Base-by-base conservation (phyloP, 2,113 vertebrate genomes). In the Ptilonorhynchus violaceus region DNA sequence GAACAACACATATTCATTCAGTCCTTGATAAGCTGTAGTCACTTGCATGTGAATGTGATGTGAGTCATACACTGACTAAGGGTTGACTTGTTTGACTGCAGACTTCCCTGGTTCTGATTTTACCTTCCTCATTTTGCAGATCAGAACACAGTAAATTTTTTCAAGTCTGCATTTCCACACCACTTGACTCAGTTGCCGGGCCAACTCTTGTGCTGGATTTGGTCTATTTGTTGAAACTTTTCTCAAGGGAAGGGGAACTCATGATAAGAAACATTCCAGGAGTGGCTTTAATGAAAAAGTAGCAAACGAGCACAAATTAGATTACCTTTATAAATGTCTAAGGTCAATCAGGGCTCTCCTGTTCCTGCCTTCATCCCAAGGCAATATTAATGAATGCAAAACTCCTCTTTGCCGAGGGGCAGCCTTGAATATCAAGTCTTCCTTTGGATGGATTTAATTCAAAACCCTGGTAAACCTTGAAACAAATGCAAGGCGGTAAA, bases 381-480 rank as follows among this genome's bases (percentile, higher is more conserved):
- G 88, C 96, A 94, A 82, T 94, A 93, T 96, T 93, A 96, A 97
- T 96, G 93, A 96, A 96, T 97, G 92, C 92, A 97, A 92, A 96
- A 94, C 42, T 83, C 92, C 80, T 91, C 79, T 94, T 95, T 78
- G 83, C 64, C 0, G 2, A 96, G 86, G 67, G 92, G 56, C 86
- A 96, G 88, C 83, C 73, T 92, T 87, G 95, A 97, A 96, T 93
- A 93, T 86, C 83, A 93, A 93, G 41, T 86, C 95, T 93, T 89
- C 52, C 1, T 95, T 91, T 91, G 91, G 64, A 82, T 58, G 66
- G 79, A 87, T 89, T 95, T 95, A 92, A 93, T 89, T 95, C 96
- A 93, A 87, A 60, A 41, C 18, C 13, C 49, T 55, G 49, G 44
- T 89, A 95, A 96, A 95, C 31, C 73, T 46, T 64, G 80, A 86